phyloP scores from a whole-genome alignment of 2,888 invertebrate genomes.

The Portevinia maculata region DNA sequence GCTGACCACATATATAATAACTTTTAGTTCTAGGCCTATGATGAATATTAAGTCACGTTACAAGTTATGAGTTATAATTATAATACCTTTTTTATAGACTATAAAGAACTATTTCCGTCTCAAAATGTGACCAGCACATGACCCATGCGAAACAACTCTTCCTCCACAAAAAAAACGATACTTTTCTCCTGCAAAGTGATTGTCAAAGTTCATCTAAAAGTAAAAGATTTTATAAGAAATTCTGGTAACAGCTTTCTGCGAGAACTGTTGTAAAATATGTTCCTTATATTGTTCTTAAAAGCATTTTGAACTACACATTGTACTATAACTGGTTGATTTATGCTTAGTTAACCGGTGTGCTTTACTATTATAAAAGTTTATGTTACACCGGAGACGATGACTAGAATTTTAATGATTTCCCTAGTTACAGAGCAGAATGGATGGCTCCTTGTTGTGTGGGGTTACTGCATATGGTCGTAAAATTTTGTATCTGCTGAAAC shows the following conservation, averaged over 20 bases:
- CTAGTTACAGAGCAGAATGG: slow-evolving; percentile 3
- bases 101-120: too few relatives aligned
- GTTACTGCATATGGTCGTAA: not conserved
- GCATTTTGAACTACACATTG: slow-evolving; percentile 4
- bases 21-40: too few relatives aligned
- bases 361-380: slow-evolving; percentile 9
- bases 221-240: too few relatives aligned
- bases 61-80: too few relatives aligned
- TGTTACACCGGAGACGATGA: slow-evolving; percentile 3
- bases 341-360: slow-evolving; percentile 6
- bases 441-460: slow-evolving; percentile 1
- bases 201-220: too few relatives aligned
- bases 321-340: slow-evolving; percentile 33
- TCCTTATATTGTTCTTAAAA: slow-evolving; percentile 32
- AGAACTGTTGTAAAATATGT: slow-evolving; percentile 4
- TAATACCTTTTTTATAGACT: too few relatives aligned
- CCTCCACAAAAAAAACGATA: too few relatives aligned
- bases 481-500: slow-evolving; percentile 13
- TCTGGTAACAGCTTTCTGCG: not conserved
- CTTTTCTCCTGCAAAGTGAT: too few relatives aligned
- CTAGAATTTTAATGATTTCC: slow-evolving; percentile 30
- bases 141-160: too few relatives aligned
- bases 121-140: too few relatives aligned
- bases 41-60: too few relatives aligned
- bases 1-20: too few relatives aligned